Evolutionary conservation across 2,797 vertebrate species (phyloP), one percentile per base, ranked within the genome.

Genomic region (Chelonia mydas): DNA sequence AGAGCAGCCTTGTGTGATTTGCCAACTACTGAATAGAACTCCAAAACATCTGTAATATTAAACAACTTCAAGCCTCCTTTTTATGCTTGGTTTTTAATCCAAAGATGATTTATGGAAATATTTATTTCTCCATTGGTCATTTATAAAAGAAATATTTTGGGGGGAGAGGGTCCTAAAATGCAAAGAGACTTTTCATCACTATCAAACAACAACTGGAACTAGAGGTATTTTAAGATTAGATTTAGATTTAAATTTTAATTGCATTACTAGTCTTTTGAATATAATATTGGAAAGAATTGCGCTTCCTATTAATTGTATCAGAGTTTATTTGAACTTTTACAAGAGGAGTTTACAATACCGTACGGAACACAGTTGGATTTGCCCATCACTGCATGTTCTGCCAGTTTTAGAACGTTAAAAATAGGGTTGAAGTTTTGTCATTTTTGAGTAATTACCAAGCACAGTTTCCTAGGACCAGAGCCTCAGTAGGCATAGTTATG

Each of bases 21-120:
- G 97, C 97, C 96, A 96, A 95, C 96, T 97, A 95, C 94, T 88
- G 92, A 96, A 96, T 55, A 95, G 87, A 92, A 76, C 90, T 97
- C 92, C 94, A 97, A 97, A 97, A 89, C 95, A 97, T 97, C 94
- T 97, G 90, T 94, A 97, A 96, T 92, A 90, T 96, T 97, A 96
- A 96, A 97, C 96, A 98, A 97, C 94, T 94, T 96, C 96, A 96
- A 97, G 94, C 61, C 96, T 95, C 86, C 89, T 88, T 96, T 96
- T 97, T 93, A 96, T 96, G 51, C 88, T 95, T 96, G 88, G 88
- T 95, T 95, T 6, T 97, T 96, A 93, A 95, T 95, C 89, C 96
- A 93, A 21, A 88, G 61, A 72, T 96, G 95, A 97, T 97, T 98
- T 97, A 97, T 96, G 94, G 96, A 95, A 97, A 92, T 89, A 90